Base-by-base conservation (phyloP, 2,888 invertebrate genomes). In the Atethmia centrago region DNA sequence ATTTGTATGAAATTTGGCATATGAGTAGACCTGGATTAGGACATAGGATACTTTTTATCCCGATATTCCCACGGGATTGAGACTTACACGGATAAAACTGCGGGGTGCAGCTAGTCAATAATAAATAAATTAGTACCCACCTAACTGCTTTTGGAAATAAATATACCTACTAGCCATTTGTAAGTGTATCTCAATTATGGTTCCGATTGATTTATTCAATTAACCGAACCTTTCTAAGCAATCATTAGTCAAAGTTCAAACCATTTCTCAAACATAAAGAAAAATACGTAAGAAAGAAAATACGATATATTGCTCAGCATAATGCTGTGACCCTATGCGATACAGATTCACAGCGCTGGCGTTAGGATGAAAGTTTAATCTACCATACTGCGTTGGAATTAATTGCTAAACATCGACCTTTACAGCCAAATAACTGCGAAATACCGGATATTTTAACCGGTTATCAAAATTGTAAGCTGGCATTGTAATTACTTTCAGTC, bases 171-270 rank as follows among this genome's bases (percentile, higher is more conserved):
- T n/a, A 45, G 9, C 10, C 36, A n/a, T 8, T 14, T 19, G 36
- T 9, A 21, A n/a, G 3, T 16, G 10, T 49, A 40, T 40, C 12
- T 56, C 9, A 42, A 56, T 49, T 4, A 40, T 25, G 2, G 3
- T 74, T 42, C 31, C 14, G 12, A 47, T 69, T 70, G 12, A 45
- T 40, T 28, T 7, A 28, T 63, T 69, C 40, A 1, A 28, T 40
- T 49, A 25, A 9, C 1, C 8, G 2, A 16, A 16, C 12, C 63
- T 64, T 55, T 47, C 9, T 19, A 16, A 42, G 14, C 31, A 16
- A 53, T 51, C 25, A 31, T 74, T 53, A 59, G 16, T 45, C 59
- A 73, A 51, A 45, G 25, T 53, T 28, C 12, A 40, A 47, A 62
- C 8, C 2, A 51, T 49, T 51, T 42, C 25, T 36, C 10, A 74